Base-by-base conservation (phyloP, 1,140 invertebrate genomes). In the Drosophila arizonae region DNA sequence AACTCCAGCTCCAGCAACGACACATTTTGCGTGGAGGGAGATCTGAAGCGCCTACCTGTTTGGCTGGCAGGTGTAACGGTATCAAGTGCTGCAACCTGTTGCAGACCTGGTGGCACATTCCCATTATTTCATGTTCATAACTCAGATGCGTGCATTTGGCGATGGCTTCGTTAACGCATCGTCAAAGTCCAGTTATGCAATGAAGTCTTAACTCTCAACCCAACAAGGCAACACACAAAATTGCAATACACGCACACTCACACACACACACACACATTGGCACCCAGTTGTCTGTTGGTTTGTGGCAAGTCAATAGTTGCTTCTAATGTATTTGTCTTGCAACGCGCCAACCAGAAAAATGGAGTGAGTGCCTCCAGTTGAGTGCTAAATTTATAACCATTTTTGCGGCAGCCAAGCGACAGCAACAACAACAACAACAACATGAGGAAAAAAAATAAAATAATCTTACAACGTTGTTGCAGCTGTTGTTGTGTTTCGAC, bases 51-150 rank as follows among this genome's bases (percentile, higher is more conserved):
- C 9, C 43, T 82, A 80, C 82, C 82, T 68, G 82, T 73, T 82
- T 82, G 57, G 26, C 70, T 68, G 56, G 36, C 70, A 45, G 21
- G 30, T 30, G 72, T 86, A 86, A 86, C 82, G 82, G 81, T 82
- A 50, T 61, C 61, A 72, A 63, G 72, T 26, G n/a, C 81, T 80
- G 76, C 77, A 82, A 88, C 84, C 84, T 88, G 79, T 66, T 79
- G 52, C 50, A 69, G 77, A 80, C 77, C 61, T 65, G 51, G 65
- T 81, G 73, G 77, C 77, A 65, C 81, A 85, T 81, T 86, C 70
- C 74, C 81, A 85, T 77, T 86, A 88, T 79, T 87, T 82, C 79
- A 86, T 86, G 84, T 88, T 88, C 84, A 86, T 86, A 86, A 86
- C 79, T 87, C 79, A 88, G 75, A 81, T 71, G 79, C 76, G 68